A percentile compares a stretch with the other conserved stretches of the same genome.
These are phyloP conservation scores for Zingel zingel DNA, from an alignment of 2,113 vertebrate species.

Conservation along the genomic window DNA sequence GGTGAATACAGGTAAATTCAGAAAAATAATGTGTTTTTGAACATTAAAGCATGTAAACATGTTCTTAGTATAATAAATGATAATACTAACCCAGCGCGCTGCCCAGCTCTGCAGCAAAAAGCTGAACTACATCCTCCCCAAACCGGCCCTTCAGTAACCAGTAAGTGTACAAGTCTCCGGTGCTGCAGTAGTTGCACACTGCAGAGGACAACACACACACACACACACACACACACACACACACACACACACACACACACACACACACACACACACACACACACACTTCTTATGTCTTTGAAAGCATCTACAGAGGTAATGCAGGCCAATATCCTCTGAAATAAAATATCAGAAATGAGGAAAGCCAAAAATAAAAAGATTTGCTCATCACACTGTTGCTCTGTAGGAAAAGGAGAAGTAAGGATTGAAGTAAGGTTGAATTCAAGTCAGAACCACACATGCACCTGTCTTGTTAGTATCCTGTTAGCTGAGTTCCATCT, in stretches of 20 bases:
- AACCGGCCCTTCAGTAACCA: constrained; percentile 87
- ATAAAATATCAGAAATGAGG: constrained; percentile 13
- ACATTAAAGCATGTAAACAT: no score
- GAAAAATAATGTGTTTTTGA: no score
- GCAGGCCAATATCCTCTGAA: neutral
- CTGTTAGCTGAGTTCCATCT: neutral
- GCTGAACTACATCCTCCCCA: constrained; percentile 85
- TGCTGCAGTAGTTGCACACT: constrained; percentile 92
- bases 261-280: neutral
- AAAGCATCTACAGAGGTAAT: neutral
- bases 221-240: neutral
- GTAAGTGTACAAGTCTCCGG: constrained; percentile 89
- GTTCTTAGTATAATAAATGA: no score
- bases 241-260: constrained; percentile 2
- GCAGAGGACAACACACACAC: constrained; percentile 53
- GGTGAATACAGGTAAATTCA: no score
- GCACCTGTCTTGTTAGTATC: neutral
- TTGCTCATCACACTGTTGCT: constrained; percentile 11
- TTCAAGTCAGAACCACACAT: constrained; percentile 4
- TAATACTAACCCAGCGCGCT: constrained; percentile 88
- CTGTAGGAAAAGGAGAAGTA: constrained; percentile 6
- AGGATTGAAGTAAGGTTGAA: neutral
- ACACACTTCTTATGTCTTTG: neutral
- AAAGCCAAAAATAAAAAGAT: neutral
- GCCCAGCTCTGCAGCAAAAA: constrained; percentile 91